Conservation (phyloP, 2,888 invertebrate genomes). For the Oscheius sp. region DNA sequence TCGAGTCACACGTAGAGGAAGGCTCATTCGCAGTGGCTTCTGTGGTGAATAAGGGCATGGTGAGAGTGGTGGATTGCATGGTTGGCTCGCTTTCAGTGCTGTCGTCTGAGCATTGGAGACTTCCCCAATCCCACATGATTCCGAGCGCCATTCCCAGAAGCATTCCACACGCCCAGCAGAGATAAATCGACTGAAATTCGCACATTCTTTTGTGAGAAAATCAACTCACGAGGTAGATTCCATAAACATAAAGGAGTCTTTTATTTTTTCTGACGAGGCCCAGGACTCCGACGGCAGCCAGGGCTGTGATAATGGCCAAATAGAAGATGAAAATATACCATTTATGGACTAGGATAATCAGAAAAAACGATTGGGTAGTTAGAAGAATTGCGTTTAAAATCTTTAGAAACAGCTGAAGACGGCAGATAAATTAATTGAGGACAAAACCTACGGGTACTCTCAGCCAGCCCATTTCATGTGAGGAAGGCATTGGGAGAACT, state of each 20-base stretch:
- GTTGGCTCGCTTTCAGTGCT: background rate
- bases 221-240: constrained; percentile 10
- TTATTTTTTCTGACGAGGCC: background rate
- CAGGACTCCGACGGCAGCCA: constrained; percentile 3
- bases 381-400: background rate
- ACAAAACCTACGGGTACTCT: too few relatives aligned
- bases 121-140: background rate
- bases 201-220: background rate
- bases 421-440: too few relatives aligned
- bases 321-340: constrained; percentile 13
- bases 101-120: too few relatives aligned
- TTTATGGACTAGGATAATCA: background rate
- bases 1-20: background rate
- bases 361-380: background rate
- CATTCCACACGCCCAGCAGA: constrained; percentile 13
- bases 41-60: too few relatives aligned
- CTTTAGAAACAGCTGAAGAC: constrained; percentile 1
- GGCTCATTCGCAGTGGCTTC: background rate
- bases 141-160: constrained; percentile 3
- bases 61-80: too few relatives aligned
- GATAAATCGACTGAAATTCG: constrained; percentile 8
- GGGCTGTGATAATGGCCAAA: background rate
- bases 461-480: too few relatives aligned
- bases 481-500: too few relatives aligned
- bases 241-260: constrained; percentile 7